Evolutionary conservation across 2,797 vertebrate species (phyloP).

Genomic region (Epinephelus malabaricus): DNA sequence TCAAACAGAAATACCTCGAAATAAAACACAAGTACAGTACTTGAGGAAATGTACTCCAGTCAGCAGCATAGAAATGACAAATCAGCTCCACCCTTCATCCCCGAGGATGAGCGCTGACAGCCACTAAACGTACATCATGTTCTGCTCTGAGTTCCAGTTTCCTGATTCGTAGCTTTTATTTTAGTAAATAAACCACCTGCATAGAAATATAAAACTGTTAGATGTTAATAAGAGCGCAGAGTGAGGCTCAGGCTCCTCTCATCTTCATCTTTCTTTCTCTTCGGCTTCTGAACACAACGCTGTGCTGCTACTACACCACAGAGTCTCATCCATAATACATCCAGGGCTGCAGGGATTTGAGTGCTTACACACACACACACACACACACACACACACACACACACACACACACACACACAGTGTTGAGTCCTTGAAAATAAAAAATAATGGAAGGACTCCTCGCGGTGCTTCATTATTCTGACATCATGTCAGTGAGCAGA

Average conservation of each 20-base stretch:
- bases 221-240: conserved; percentile 2
- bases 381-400: conserved; percentile 8
- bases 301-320: conserved; percentile 10
- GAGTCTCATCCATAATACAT: conserved; percentile 63
- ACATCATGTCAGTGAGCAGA: conserved; percentile 9
- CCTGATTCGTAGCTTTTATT: not conserved
- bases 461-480: not conserved
- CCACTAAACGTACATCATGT: no score
- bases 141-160: no score
- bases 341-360: conserved; percentile 20
- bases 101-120: not conserved
- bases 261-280: not conserved
- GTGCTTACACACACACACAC: not conserved
- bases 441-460: not conserved
- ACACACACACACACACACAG: conserved; percentile 5
- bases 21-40: no score
- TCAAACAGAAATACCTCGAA: no score
- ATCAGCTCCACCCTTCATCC: no score
- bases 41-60: no score
- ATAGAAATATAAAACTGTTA: no score
- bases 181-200: conserved; percentile 4
- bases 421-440: not conserved
- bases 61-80: no score
- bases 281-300: not conserved
- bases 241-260: not conserved